Conservation (phyloP, 2,113 vertebrate genomes). For the Aramus guarauna region DNA sequence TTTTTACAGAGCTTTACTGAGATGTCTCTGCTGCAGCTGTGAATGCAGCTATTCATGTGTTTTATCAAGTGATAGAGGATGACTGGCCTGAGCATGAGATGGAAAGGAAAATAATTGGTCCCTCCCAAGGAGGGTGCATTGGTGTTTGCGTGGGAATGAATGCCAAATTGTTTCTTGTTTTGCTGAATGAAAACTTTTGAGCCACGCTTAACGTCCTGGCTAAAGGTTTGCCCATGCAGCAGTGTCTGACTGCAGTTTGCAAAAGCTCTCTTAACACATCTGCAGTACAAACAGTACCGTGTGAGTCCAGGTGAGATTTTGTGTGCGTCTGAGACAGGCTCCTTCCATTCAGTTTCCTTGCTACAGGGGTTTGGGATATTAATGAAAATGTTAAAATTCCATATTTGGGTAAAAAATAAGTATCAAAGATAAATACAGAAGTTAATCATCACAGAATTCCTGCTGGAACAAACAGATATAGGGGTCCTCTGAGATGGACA, state of each 20-base stretch:
- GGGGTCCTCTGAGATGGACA: neutral
- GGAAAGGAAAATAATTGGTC: conserved; percentile 48
- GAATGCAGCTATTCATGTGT: conserved; percentile 33
- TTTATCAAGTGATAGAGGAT: conserved; percentile 17
- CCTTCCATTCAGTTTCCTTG: neutral
- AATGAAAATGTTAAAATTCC: neutral
- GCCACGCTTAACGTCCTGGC: neutral
- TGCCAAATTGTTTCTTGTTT: conserved; percentile 30
- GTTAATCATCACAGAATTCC: neutral
- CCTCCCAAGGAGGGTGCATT: neutral
- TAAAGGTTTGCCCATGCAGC: neutral
- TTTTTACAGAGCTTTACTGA: conserved; percentile 13
- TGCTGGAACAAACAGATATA: neutral
- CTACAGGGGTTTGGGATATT: neutral
- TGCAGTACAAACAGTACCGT: neutral
- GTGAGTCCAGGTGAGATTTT: neutral
- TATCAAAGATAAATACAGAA: neutral
- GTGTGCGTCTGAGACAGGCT: neutral
- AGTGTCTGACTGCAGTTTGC: neutral
- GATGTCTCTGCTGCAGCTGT: conserved; percentile 10
- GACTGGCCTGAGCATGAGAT: conserved; percentile 4
- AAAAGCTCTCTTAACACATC: neutral
- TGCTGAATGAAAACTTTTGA: conserved; percentile 48
- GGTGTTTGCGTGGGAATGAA: conserved; percentile 27
- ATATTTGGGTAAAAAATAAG: neutral